Evolutionary conservation across 2,888 invertebrate species (phyloP), one percentile per base, ranked within the genome.

Genomic region (Synanthedon formicaeformis): DNA sequence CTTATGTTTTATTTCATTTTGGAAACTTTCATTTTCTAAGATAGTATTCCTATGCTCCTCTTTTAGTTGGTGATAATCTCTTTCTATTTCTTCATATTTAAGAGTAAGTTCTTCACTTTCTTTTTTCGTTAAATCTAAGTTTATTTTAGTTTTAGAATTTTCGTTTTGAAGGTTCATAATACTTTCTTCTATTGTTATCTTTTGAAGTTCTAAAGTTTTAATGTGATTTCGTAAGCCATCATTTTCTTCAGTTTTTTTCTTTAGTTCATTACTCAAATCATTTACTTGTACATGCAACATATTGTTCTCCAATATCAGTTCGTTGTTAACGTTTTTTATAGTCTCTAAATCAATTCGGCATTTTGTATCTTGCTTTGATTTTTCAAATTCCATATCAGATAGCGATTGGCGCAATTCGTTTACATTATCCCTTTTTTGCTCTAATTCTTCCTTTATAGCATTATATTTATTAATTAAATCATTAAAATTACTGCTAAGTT

Each of bases 221-320:
- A 78, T 58, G 55, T 76, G 60, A 48, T 66, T 54, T 50, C 53
- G 55, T 51, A 82, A 60, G 4, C 61, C 57, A 54, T 54, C 58
- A 52, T 78, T 81, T 61, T 82, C 78, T 53, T 73, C 67, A 40
- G 63, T 71, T 67, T 74, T 77, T 2, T 16, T 58, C 56, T 81
- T 67, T 48, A 84, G 60, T 5, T 54, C 59, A 50, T 70, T 64
- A 41, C 60, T 60, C 52, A 80, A 65, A 54, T 67, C 60, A 53
- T 69, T 69, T 1, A 71, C 54, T 65, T 76, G 71, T 40, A 67
- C 58, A 12, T 73, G 63, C 48, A 78, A 59, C 23, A 41, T 55
- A 23, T 62, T 57, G 55, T 70, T 78, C 60, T 79, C 73, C 4
- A 48, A 50, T 27, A 64, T 10, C 55, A 77, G 52, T 50, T 65